Evolutionary conservation across 1,140 invertebrate species (phyloP).

Genomic region (Hylyphantes graminicola): DNA sequence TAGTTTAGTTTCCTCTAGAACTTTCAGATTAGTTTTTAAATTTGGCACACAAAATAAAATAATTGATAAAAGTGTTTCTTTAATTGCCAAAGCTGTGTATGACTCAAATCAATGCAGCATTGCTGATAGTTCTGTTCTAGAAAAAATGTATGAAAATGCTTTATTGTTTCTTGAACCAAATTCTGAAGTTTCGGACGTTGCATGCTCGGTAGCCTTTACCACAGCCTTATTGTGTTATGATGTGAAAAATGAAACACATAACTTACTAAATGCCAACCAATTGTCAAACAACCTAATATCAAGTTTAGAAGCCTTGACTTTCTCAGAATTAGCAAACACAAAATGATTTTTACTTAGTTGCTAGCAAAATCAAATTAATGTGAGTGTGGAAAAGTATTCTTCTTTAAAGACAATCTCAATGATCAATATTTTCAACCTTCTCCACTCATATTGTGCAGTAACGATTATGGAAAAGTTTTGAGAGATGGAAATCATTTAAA

Average conservation of each 20-base stretch:
- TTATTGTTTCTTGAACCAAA: slow-evolving; percentile 20
- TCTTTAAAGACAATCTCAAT: no score
- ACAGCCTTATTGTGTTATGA: slow-evolving; percentile 30
- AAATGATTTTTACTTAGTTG: no score
- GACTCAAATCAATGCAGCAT: slow-evolving; percentile 7
- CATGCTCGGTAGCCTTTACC: slow-evolving; percentile 32
- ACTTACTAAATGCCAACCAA: slow-evolving; percentile 1
- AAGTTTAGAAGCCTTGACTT: background rate
- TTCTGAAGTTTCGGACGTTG: background rate
- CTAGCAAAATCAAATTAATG: no score
- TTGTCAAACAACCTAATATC: slow-evolving; percentile 15
- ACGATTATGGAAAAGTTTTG: no score
- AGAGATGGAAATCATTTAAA: no score
- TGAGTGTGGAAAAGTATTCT: no score
- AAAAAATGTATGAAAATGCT: slow-evolving; percentile 11
- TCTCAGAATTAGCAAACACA: background rate
- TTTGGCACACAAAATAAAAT: background rate
- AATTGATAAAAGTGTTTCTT: background rate
- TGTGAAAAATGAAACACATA: background rate
- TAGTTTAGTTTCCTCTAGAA: slow-evolving; percentile 13
- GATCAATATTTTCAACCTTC: no score
- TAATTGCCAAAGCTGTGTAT: background rate
- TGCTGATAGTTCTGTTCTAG: background rate
- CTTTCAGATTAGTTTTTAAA: slow-evolving; percentile 13
- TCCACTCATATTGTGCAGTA: no score